Percentiles rank a stretch among this genome's conserved stretches.
These are phyloP conservation scores for Phyllotreta cruciferae DNA, from an alignment of 2,888 invertebrate species.

Conservation along the genomic window DNA sequence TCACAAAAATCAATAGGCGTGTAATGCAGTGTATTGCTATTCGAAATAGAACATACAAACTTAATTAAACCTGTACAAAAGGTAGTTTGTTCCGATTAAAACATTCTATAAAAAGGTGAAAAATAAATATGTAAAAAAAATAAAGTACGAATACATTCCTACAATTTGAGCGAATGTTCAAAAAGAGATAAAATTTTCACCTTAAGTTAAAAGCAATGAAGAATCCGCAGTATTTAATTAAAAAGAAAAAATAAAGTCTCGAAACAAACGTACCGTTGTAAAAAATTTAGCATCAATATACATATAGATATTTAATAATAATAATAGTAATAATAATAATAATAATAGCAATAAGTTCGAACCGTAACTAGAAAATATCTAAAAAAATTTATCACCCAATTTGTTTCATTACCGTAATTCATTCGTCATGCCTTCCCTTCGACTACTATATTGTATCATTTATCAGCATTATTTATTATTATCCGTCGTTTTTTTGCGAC, in stretches of 20 bases:
- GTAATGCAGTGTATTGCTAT: no score
- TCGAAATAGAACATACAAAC: neutral
- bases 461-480: conserved; percentile 41
- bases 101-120: neutral
- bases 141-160: conserved; percentile 1
- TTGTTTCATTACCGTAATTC: conserved; percentile 31
- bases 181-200: no score
- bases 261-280: no score
- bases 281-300: neutral
- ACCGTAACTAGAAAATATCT: conserved; percentile 39
- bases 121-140: neutral
- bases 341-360: neutral
- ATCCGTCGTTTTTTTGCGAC: conserved; percentile 66
- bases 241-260: no score
- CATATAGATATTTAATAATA: conserved; percentile 22
- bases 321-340: conserved; percentile 8
- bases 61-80: neutral
- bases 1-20: conserved; percentile 22
- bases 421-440: no score
- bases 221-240: no score
- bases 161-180: no score
- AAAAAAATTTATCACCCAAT: conserved; percentile 50
- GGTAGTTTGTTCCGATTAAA: neutral
- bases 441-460: conserved; percentile 16
- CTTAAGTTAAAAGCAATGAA: no score